Evolutionary conservation across 2,113 vertebrate species (phyloP).

Genomic region (Taurulus bubalis): DNA sequence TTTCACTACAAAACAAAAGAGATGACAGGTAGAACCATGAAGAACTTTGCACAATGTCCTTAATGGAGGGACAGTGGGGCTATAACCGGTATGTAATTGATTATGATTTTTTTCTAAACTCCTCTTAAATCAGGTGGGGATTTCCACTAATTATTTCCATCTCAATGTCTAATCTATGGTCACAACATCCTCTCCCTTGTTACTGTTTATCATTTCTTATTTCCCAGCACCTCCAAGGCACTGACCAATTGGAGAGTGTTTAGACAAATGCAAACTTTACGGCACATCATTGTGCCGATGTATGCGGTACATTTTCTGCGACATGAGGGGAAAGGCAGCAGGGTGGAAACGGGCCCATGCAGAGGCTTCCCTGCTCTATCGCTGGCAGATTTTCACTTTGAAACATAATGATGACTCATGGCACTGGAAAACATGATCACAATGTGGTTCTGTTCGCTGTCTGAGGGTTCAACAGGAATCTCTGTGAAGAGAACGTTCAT

Average conservation of each 20-base stretch:
- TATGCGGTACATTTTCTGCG: conserved; percentile 29
- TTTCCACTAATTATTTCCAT: conserved; percentile 28
- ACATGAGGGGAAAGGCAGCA: conserved; percentile 32
- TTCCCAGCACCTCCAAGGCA: conserved; percentile 31
- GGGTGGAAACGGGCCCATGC: conserved; percentile 30
- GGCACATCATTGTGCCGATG: conserved; percentile 41
- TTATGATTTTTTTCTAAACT: background rate
- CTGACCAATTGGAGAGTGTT: conserved; percentile 47
- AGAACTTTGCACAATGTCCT: background rate
- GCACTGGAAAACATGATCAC: conserved; percentile 38
- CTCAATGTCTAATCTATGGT: conserved; percentile 13
- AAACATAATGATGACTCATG: conserved; percentile 23
- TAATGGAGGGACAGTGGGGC: background rate
- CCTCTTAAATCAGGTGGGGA: conserved; percentile 28
- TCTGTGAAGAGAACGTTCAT: background rate
- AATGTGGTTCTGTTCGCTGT: conserved; percentile 29
- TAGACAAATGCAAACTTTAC: conserved; percentile 12
- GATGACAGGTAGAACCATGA: background rate
- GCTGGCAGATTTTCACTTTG: conserved; percentile 35
- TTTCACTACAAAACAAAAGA: conserved; percentile 83
- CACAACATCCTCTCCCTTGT: conserved; percentile 30
- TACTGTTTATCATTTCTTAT: conserved; percentile 10
- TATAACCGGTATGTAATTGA: background rate
- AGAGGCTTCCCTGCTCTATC: conserved; percentile 15
- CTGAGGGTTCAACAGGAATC: conserved; percentile 26